Evolutionary conservation across 2,113 vertebrate genomes (phyloP).

Genomic region (Xiphophorus couchianus): DNA sequence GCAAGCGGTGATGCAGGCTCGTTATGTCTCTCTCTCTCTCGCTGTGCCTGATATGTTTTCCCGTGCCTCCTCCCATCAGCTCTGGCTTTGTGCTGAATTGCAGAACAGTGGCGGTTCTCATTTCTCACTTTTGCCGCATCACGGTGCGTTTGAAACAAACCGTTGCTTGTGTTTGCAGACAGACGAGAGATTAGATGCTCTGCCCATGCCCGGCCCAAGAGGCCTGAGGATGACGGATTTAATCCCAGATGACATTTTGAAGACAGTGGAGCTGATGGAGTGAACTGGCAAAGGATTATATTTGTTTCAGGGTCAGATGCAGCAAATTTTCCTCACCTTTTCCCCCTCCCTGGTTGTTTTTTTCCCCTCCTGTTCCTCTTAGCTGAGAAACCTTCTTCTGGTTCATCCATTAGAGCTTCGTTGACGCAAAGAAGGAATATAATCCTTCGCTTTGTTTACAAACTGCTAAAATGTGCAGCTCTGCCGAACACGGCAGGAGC

Average conservation of each 20-base stretch:
- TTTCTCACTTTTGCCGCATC: constrained; percentile 43
- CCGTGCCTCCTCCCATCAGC: constrained; percentile 17
- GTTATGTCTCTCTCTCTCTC: constrained; percentile 23
- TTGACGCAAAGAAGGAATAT: background rate
- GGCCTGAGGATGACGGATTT: constrained; percentile 39
- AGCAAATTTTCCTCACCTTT: constrained; percentile 10
- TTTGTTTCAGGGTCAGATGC: constrained; percentile 2
- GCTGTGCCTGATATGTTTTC: background rate
- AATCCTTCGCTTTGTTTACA: constrained; percentile 21
- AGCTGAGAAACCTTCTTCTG: constrained; percentile 17
- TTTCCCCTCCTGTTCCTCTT: background rate
- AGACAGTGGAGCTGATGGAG: constrained; percentile 31
- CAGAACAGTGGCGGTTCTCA: constrained; percentile 27
- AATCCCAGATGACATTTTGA: constrained; percentile 60
- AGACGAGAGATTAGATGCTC: constrained; percentile 37
- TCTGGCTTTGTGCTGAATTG: constrained; percentile 42
- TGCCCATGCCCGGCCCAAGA: constrained; percentile 17
- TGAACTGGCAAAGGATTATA: constrained; percentile 16
- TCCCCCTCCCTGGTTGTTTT: background rate
- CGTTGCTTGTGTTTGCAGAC: constrained; percentile 17
- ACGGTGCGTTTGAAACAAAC: constrained; percentile 10
- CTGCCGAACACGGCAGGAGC: constrained; percentile 26
- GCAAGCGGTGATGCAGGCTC: constrained; percentile 49
- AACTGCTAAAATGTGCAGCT: constrained; percentile 13
- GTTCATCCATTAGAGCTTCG: constrained; percentile 24